Conservation (phyloP, 2,888 invertebrate genomes). For the Pasiphila rectangulata region DNA sequence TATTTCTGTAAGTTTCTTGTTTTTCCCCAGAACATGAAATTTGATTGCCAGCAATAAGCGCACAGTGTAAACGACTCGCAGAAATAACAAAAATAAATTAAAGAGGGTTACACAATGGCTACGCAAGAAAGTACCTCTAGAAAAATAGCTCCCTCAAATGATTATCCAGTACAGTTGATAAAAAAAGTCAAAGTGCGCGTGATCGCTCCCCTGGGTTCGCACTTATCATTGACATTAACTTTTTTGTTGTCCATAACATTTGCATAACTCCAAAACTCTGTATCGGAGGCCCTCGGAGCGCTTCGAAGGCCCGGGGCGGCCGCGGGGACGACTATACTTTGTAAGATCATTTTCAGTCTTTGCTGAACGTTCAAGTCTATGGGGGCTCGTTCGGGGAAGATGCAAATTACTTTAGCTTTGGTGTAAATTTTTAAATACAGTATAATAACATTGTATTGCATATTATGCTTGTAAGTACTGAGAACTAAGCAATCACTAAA, state of each 20-base stretch:
- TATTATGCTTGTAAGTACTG: too few relatives aligned
- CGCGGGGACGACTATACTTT: constrained; percentile 68
- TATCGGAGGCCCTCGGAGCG: constrained; percentile 60
- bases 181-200: constrained; percentile 48
- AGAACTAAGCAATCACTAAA: too few relatives aligned
- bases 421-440: too few relatives aligned
- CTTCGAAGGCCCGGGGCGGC: constrained; percentile 64
- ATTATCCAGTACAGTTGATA: constrained; percentile 29
- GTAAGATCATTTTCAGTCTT: constrained; percentile 79
- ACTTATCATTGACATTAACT: constrained; percentile 80
- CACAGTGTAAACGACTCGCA: constrained; percentile 44
- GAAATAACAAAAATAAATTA: constrained; percentile 59
- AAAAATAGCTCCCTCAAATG: constrained; percentile 27
- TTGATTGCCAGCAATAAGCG: constrained; percentile 42
- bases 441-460: too few relatives aligned
- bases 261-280: constrained; percentile 76
- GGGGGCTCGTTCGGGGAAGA: constrained; percentile 56
- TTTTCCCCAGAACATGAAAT: constrained; percentile 41
- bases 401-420: constrained; percentile 52
- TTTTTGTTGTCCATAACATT: constrained; percentile 82
- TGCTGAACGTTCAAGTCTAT: constrained; percentile 53
- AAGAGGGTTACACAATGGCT: constrained; percentile 55
- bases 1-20: constrained; percentile 27
- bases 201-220: constrained; percentile 67
- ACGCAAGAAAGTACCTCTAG: constrained; percentile 46